phyloP scores from a whole-genome alignment of 2,888 invertebrate genomes.

The Hemistola chrysoprasaria region DNA sequence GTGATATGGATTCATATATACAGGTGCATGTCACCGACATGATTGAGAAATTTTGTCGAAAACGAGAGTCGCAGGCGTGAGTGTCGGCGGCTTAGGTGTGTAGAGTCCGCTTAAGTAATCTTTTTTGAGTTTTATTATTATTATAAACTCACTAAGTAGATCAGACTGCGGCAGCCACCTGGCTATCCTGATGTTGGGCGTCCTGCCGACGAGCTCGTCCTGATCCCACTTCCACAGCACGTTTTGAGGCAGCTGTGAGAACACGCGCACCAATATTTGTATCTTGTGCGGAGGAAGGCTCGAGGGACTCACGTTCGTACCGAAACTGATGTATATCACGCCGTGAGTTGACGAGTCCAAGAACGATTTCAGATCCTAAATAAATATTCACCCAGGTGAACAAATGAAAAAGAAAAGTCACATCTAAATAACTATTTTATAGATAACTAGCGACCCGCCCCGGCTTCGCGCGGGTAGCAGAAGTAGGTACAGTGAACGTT shows the following conservation, averaged over 20 bases:
- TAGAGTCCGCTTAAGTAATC: too few species aligned
- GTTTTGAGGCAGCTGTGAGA: constrained; percentile 49
- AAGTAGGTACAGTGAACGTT: too few species aligned
- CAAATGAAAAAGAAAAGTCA: too few species aligned
- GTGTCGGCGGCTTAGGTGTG: too few species aligned
- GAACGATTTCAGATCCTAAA: constrained; percentile 50
- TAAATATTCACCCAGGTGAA: too few species aligned
- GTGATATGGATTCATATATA: too few species aligned
- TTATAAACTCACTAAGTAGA: constrained; percentile 41
- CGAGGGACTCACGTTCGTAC: constrained; percentile 49
- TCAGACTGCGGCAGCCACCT: constrained; percentile 60
- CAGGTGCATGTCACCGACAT: too few species aligned
- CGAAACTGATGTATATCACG: constrained; percentile 55
- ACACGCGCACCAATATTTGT: constrained; percentile 41
- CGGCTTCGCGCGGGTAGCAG: too few species aligned
- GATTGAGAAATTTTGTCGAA: too few species aligned
- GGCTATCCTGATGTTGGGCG: constrained; percentile 47
- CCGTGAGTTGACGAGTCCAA: constrained; percentile 50
- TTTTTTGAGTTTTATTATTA: neutral
- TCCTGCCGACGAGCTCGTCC: constrained; percentile 42
- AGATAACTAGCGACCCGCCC: too few species aligned
- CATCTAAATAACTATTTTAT: too few species aligned
- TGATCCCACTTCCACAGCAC: constrained; percentile 57
- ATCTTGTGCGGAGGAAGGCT: constrained; percentile 39
- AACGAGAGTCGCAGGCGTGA: too few species aligned